Evolutionary conservation across 2,797 vertebrate genomes (phyloP).

Genomic region (Eulemur mongoz): DNA sequence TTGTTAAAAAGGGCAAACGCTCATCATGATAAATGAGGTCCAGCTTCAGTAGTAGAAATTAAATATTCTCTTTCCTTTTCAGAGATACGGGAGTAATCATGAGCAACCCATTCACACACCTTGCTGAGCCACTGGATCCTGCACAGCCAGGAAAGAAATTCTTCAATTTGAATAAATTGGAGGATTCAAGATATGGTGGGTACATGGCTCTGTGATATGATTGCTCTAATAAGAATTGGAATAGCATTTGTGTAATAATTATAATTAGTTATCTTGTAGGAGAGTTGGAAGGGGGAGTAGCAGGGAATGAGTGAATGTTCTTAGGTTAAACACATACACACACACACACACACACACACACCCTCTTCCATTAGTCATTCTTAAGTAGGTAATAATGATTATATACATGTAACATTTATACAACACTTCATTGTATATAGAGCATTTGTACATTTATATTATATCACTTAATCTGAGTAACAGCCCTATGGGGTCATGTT

Average conservation of each 20-base stretch:
- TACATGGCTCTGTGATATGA: neutral
- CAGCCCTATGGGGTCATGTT: neutral
- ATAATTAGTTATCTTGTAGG: neutral
- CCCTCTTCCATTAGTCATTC: neutral
- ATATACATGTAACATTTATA: neutral
- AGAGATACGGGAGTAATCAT: slow-evolving; percentile 76
- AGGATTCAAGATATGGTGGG: slow-evolving; percentile 94
- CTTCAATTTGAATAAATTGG: slow-evolving; percentile 93
- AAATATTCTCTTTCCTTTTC: neutral
- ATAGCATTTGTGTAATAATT: neutral
- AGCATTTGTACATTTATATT: neutral
- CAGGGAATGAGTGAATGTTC: neutral
- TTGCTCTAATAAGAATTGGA: neutral
- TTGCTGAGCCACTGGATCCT: slow-evolving; percentile 91
- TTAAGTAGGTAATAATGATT: neutral
- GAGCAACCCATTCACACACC: slow-evolving; percentile 90
- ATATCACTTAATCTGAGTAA: neutral
- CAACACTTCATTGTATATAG: neutral
- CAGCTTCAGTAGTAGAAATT: neutral
- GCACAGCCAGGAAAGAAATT: slow-evolving; percentile 89
- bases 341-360: neutral
- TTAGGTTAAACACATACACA: neutral
- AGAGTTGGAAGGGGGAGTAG: neutral
- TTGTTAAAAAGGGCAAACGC: neutral
- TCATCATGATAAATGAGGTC: neutral